These are phyloP conservation scores for Perccottus glenii DNA, from an alignment of 2,113 vertebrate species.

Conservation along the genomic window DNA sequence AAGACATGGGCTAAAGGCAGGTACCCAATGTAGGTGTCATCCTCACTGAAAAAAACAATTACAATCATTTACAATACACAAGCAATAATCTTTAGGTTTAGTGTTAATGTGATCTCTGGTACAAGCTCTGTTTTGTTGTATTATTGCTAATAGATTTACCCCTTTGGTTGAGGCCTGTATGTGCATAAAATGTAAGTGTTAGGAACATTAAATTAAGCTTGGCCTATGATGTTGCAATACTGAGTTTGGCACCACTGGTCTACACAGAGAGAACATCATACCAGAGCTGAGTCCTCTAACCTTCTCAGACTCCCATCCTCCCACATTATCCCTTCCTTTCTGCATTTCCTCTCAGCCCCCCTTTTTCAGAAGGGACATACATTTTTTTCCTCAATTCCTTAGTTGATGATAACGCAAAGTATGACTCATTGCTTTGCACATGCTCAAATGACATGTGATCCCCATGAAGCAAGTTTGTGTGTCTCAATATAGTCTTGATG, in stretches of 20 bases:
- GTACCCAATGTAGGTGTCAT: conserved; percentile 92
- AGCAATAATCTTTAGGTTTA: too few relatives aligned
- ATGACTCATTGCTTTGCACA: conserved; percentile 24
- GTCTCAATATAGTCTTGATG: background rate
- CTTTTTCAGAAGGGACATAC: conserved; percentile 6
- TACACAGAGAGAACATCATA: too few relatives aligned
- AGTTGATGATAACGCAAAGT: conserved; percentile 4
- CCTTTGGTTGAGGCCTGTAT: too few relatives aligned
- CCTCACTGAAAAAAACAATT: conserved; percentile 79
- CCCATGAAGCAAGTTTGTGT: too few relatives aligned
- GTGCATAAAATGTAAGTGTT: too few relatives aligned
- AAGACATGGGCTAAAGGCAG: conserved; percentile 94
- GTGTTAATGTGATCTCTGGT: too few relatives aligned
- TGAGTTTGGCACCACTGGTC: too few relatives aligned
- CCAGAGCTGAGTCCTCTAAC: conserved; percentile 5
- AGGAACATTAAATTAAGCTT: too few relatives aligned
- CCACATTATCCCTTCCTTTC: conserved; percentile 19
- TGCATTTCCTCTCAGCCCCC: conserved; percentile 35
- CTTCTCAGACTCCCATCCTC: conserved; percentile 33
- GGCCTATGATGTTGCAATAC: too few relatives aligned
- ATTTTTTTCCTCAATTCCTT: conserved; percentile 7
- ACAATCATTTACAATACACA: background rate
- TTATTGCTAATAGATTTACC: too few relatives aligned
- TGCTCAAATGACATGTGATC: conserved; percentile 17
- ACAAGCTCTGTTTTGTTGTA: too few relatives aligned